A percentile compares a stretch with the other conserved stretches of the same genome.
Evolutionary conservation across 1,140 invertebrate species (phyloP).

Genomic region (Anthonomus grandis): DNA sequence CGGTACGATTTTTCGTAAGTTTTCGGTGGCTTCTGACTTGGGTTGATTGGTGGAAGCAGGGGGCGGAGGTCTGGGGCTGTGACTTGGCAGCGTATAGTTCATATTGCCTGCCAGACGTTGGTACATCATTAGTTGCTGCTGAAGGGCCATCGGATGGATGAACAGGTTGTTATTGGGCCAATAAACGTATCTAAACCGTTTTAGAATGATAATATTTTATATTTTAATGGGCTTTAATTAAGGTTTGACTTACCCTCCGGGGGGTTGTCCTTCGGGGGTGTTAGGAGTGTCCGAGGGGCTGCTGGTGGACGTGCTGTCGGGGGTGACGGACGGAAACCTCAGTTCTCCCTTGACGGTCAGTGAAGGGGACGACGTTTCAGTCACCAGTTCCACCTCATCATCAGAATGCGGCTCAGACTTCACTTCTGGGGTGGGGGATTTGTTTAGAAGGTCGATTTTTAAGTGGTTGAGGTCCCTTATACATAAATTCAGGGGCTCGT

Average conservation of each 20-base stretch:
- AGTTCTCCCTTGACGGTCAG: constrained; percentile 30
- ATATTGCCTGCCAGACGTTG: constrained; percentile 62
- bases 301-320: constrained; percentile 20
- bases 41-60: background rate
- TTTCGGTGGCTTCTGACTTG: constrained; percentile 12
- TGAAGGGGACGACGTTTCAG: constrained; percentile 50
- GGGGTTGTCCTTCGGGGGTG: constrained; percentile 32
- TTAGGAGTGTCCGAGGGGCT: constrained; percentile 25
- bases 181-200: constrained; percentile 52
- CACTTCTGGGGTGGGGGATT: constrained; percentile 55
- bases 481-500: constrained; percentile 81
- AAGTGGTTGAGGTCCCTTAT: constrained; percentile 67
- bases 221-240: background rate
- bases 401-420: constrained; percentile 57
- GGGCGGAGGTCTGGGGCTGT: constrained; percentile 34
- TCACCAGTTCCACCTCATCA: constrained; percentile 56
- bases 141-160: constrained; percentile 68
- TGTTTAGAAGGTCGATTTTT: constrained; percentile 60
- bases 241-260: background rate
- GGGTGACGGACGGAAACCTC: constrained; percentile 25
- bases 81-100: constrained; percentile 39
- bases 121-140: constrained; percentile 70
- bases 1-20: constrained; percentile 39
- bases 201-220: background rate
- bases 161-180: constrained; percentile 69